Evolutionary conservation across 1,140 invertebrate genomes (phyloP).

Genomic region (Heliconius congener): DNA sequence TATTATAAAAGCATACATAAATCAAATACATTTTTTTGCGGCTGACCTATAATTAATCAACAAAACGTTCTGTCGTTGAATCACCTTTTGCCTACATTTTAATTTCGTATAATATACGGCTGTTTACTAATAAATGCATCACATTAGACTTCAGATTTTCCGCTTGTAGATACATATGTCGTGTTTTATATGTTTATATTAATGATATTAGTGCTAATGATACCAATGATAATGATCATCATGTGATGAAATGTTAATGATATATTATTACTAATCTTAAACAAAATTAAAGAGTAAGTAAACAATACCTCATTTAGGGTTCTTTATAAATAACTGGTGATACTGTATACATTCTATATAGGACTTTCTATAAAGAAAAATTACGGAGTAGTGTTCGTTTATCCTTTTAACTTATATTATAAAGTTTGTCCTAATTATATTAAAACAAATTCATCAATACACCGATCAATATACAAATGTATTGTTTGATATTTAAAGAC

Average conservation of each 20-base stretch:
- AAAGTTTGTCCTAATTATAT: too few relatives aligned
- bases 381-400: too few relatives aligned
- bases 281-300: too few relatives aligned
- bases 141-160: background rate
- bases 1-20: background rate
- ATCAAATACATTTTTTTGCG: background rate
- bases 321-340: too few relatives aligned
- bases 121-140: background rate
- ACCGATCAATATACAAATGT: background rate
- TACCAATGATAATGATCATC: too few relatives aligned
- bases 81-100: background rate
- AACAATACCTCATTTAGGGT: too few relatives aligned
- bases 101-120: background rate
- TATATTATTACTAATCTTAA: too few relatives aligned
- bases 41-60: constrained; percentile 8
- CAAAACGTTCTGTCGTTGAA: constrained; percentile 5
- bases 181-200: background rate
- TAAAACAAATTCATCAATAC: background rate
- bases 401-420: too few relatives aligned
- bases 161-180: background rate
- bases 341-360: too few relatives aligned
- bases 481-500: background rate
- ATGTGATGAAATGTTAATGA: too few relatives aligned
- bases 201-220: too few relatives aligned
- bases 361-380: too few relatives aligned